These are phyloP conservation scores for Perca fluviatilis DNA, from an alignment of 2,113 vertebrate genomes.

Conservation along the genomic window DNA sequence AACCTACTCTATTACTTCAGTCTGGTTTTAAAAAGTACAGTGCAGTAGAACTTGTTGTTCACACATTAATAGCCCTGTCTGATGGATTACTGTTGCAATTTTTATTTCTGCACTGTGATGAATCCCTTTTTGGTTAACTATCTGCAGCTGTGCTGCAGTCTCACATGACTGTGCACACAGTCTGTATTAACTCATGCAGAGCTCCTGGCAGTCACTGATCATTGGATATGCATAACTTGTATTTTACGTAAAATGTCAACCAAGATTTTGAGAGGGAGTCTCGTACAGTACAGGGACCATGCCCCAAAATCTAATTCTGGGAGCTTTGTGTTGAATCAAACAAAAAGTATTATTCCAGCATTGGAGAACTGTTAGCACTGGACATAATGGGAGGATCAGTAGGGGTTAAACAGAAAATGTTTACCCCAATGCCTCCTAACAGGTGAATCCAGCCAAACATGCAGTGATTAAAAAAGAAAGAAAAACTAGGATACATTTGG, in stretches of 20 bases:
- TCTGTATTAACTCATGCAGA: background rate
- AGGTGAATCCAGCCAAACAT: background rate
- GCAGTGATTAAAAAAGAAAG: background rate
- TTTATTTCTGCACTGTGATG: background rate
- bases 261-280: background rate
- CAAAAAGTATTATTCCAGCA: background rate
- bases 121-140: background rate
- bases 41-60: background rate
- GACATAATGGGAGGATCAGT: background rate
- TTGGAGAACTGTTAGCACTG: background rate
- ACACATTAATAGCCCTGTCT: background rate
- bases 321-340: background rate
- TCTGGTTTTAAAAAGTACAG: background rate
- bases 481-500: background rate
- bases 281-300: background rate
- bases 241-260: background rate
- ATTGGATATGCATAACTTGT: slow-evolving; percentile 22
- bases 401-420: background rate
- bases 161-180: background rate
- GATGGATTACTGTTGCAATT: background rate
- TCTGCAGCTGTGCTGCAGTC: background rate
- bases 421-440: background rate
- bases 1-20: too few relatives aligned
- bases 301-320: background rate
- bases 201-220: background rate